Evolutionary conservation across 1,140 invertebrate species (phyloP).

Genomic region (Anadara kagoshimensis): DNA sequence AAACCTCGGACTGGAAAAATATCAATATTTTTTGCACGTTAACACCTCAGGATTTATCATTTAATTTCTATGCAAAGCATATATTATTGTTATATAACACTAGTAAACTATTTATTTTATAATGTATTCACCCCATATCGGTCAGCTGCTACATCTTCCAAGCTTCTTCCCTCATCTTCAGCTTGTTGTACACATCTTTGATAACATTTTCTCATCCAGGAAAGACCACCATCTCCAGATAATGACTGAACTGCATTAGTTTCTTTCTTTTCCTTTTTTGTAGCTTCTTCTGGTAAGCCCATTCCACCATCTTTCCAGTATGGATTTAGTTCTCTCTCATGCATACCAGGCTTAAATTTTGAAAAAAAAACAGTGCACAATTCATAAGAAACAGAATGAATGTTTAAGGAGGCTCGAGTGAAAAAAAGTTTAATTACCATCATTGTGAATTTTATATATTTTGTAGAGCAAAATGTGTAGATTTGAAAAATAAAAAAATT

Average conservation of each 20-base stretch:
- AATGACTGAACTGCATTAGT: neutral
- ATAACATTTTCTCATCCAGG: constrained; percentile 79
- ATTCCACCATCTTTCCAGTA: constrained; percentile 93
- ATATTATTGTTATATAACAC: too few relatives aligned
- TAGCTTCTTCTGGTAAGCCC: constrained; percentile 80
- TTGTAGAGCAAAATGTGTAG: too few relatives aligned
- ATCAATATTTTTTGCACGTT: too few relatives aligned
- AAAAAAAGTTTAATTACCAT: too few relatives aligned
- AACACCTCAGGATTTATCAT: too few relatives aligned
- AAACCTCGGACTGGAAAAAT: too few relatives aligned
- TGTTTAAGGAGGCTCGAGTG: too few relatives aligned
- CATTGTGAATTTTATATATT: too few relatives aligned
- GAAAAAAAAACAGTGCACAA: too few relatives aligned
- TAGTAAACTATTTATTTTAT: neutral
- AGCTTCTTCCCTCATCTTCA: constrained; percentile 74
- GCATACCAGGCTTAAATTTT: constrained; percentile 80
- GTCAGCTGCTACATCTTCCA: constrained; percentile 80
- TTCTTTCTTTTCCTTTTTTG: constrained; percentile 32
- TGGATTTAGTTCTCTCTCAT: constrained; percentile 88
- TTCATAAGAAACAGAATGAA: too few relatives aligned
- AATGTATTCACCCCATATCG: constrained; percentile 78
- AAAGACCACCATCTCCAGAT: constrained; percentile 65
- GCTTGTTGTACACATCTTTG: constrained; percentile 79
- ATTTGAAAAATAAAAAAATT: too few relatives aligned
- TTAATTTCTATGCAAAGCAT: too few relatives aligned